phyloP scores from a whole-genome alignment of 2,888 invertebrate species.

The Argyresthia albistria region DNA sequence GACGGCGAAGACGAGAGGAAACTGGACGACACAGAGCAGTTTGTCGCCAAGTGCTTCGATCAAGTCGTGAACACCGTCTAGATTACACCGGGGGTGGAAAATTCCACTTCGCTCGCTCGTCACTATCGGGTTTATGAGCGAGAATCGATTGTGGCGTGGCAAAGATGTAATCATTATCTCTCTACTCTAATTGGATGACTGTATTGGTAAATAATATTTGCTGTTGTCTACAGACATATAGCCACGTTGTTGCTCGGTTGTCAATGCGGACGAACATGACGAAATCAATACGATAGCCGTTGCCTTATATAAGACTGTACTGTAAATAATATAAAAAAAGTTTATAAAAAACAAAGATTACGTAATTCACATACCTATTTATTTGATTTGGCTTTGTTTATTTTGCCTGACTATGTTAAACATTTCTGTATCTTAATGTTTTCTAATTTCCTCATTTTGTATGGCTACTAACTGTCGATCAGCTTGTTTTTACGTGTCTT shows the following conservation, averaged over 20 bases:
- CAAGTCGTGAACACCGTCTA: constrained; percentile 74
- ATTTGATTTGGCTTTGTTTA: background rate
- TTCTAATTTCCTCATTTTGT: constrained; percentile 6
- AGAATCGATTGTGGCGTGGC: constrained; percentile 49
- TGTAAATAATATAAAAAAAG: background rate
- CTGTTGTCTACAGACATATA: no score
- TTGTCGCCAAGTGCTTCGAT: constrained; percentile 75
- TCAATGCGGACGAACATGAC: no score
- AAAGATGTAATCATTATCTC: background rate
- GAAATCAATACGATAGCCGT: background rate
- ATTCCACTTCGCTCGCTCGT: no score
- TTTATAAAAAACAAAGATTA: background rate
- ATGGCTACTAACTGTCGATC: constrained; percentile 18
- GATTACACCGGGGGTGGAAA: no score
- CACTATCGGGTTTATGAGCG: constrained; percentile 42
- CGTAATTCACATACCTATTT: background rate
- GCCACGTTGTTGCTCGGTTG: no score
- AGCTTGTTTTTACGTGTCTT: constrained; percentile 35
- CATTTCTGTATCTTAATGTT: constrained; percentile 5
- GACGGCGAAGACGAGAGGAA: constrained; percentile 34
- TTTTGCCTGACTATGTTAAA: background rate
- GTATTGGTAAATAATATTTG: background rate
- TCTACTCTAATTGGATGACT: background rate
- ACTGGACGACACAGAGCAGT: constrained; percentile 71
- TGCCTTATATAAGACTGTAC: constrained; percentile 1